Base-by-base conservation (phyloP, 2,888 invertebrate species). In the Ypsolopha scabrella region DNA sequence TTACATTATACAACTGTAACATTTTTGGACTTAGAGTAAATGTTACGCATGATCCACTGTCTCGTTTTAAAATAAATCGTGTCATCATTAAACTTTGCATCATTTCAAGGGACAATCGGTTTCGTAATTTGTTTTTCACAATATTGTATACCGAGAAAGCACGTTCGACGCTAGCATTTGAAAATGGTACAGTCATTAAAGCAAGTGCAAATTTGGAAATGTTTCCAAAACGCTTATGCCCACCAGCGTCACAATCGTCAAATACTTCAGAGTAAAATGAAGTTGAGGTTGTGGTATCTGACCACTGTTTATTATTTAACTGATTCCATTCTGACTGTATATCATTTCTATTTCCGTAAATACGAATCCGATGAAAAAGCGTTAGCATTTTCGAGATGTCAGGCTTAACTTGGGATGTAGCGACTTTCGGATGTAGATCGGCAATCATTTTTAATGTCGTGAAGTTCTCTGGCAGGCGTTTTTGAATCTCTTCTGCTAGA, bases 121-220 rank as follows among this genome's bases (percentile, higher is more conserved):
- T 56, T 48, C 56, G 36, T 24, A 55, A 46, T 45, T 57, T 55
- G 50, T 52, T 53, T 55, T 55, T 50, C 6, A 57, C 43, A 6
- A 54, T 50, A 41, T 51, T 48, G 48, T 56, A 56, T 8, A 51
- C 24, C n/a, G 51, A 53, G 41, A 51, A 51, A 7, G 51, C 53
- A 10, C 50, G 37, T 41, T 50, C 50, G 24, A 52, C 24, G 24
- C 57, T 54, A 8, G 54, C 54, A 36, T 57, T 55, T 38, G 56
- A 55, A 49, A 55, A 46, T 14, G 53, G 52, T 24, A 24, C 24
- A 52, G 54, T 37, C 35, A 49, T 24, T 36, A 52, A 41, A 11
- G 52, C 45, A 9, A 52, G 35, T 33, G 35, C 52, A 43, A 52
- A 52, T 43, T 52, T 52, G 14, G 52, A n/a, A 43, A 52, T 48